phyloP scores from a whole-genome alignment of 53 echinoderm and acorn worm species.

The Paracentrotus lividus region DNA sequence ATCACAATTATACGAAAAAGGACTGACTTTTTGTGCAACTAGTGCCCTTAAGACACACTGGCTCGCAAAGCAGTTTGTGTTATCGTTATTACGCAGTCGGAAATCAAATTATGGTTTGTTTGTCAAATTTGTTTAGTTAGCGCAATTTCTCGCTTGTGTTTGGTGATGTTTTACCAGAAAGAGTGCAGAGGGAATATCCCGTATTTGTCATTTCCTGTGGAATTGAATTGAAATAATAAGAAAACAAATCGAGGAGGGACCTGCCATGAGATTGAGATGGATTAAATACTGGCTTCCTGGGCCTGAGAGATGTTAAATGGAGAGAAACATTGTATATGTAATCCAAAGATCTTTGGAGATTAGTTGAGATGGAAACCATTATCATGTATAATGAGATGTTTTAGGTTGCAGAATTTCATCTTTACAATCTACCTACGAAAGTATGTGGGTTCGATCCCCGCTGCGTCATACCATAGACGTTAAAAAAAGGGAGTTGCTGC shows the following conservation, averaged over 20 bases:
- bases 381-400: background rate
- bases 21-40: background rate
- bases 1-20: background rate
- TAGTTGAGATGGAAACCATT: background rate
- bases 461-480: no score
- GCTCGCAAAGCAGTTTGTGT: slow-evolving; percentile 49
- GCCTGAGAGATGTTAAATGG: background rate
- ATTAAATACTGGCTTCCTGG: background rate
- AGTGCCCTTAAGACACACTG: slow-evolving; percentile 18
- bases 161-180: slow-evolving; percentile 21
- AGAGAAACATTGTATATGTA: background rate
- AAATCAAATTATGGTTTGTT: slow-evolving; percentile 50
- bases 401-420: background rate
- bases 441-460: no score
- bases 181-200: background rate
- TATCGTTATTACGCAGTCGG: slow-evolving; percentile 7
- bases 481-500: no score
- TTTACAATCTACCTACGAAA: no score
- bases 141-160: slow-evolving; percentile 6
- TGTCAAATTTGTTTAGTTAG: slow-evolving; percentile 46
- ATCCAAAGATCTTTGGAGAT: background rate
- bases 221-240: background rate
- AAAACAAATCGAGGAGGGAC: slow-evolving; percentile 9
- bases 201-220: background rate
- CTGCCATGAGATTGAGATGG: background rate